phyloP scores from a whole-genome alignment of 2,113 vertebrate genomes.

The Dipodomys stephensi region DNA sequence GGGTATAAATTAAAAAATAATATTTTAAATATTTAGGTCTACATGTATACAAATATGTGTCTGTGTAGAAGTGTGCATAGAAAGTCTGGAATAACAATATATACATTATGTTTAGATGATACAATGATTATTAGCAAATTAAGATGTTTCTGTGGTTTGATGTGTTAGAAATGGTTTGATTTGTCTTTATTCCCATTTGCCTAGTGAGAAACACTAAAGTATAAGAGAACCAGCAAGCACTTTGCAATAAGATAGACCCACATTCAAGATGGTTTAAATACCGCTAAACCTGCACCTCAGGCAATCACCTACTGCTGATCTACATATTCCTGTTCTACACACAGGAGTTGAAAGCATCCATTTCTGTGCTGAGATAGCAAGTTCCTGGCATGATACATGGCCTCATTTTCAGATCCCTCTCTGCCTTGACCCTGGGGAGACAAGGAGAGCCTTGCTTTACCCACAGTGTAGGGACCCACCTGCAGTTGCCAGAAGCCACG shows the following conservation, averaged over 20 bases:
- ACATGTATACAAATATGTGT: too few relatives aligned
- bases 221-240: neutral
- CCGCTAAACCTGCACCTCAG: neutral
- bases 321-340: neutral
- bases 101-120: too few relatives aligned
- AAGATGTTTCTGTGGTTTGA: conserved; percentile 2
- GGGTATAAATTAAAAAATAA: too few relatives aligned
- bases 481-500: neutral
- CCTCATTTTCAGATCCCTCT: neutral
- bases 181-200: neutral
- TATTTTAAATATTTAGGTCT: too few relatives aligned
- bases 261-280: conserved; percentile 22
- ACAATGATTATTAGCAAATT: neutral
- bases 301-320: neutral
- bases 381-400: neutral
- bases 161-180: neutral
- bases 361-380: too few relatives aligned
- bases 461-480: too few relatives aligned
- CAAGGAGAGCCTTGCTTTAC: too few relatives aligned
- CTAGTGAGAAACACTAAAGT: neutral
- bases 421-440: neutral
- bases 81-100: too few relatives aligned
- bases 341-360: too few relatives aligned
- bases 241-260: conserved; percentile 22
- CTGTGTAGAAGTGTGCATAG: too few relatives aligned